Conservation (phyloP, 2,888 invertebrate species). For the Synanthedon formicaeformis region DNA sequence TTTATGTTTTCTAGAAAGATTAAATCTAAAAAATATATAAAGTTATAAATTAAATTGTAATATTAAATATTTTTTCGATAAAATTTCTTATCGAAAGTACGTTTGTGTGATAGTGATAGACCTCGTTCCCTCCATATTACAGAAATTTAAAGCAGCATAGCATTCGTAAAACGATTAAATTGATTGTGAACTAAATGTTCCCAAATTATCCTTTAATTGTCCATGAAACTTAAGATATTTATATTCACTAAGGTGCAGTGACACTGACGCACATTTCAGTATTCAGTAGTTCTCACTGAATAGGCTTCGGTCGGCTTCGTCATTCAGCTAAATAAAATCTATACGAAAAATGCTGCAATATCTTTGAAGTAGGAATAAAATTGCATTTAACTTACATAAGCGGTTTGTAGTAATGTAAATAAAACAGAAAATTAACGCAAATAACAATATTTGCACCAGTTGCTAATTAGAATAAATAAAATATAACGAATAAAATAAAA, state of each 20-base stretch:
- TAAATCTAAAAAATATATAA: too few species aligned
- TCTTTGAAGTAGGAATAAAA: not conserved
- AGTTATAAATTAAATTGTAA: too few species aligned
- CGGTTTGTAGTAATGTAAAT: not conserved
- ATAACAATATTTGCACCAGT: too few species aligned
- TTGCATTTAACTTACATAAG: constrained; percentile 11
- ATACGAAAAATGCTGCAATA: constrained; percentile 10
- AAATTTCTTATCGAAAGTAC: too few species aligned
- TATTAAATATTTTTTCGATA: too few species aligned
- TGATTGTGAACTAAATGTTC: not conserved
- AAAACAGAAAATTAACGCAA: not conserved
- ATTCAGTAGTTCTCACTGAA: constrained; percentile 22
- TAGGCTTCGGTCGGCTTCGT: constrained; percentile 41
- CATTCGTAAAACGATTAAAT: too few species aligned
- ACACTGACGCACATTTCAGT: constrained; percentile 20
- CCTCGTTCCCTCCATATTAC: too few species aligned
- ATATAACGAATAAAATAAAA: too few species aligned
- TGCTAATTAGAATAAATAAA: too few species aligned
- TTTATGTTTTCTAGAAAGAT: too few species aligned
- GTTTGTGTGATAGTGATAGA: too few species aligned
- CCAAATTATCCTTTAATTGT: not conserved
- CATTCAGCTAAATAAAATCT: constrained; percentile 22
- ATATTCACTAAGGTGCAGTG: constrained; percentile 18
- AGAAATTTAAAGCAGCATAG: too few species aligned
- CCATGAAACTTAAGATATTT: constrained; percentile 20